Percentiles rank a stretch among this genome's conserved stretches.
Evolutionary conservation across 2,888 invertebrate species (phyloP).

Genomic region (Dynastes maya): DNA sequence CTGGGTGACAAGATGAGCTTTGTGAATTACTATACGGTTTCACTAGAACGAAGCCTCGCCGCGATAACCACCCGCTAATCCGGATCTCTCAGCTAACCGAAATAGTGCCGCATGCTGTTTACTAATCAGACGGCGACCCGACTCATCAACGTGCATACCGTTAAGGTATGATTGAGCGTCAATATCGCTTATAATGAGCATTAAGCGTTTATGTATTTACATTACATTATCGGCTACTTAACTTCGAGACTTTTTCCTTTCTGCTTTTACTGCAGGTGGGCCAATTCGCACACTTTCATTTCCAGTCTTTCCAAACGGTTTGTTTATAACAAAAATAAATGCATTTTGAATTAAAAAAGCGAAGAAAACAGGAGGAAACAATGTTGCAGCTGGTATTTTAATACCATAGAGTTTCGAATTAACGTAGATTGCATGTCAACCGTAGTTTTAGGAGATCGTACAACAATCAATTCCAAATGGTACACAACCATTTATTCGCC

Average conservation of each 20-base stretch:
- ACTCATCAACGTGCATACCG: conserved; percentile 19
- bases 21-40: conserved; percentile 28
- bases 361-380: no score
- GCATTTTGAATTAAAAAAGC: not conserved
- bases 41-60: conserved; percentile 16
- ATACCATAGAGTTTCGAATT: no score
- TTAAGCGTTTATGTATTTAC: conserved; percentile 16
- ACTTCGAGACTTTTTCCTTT: not conserved
- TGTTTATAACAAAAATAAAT: no score
- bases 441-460: no score
- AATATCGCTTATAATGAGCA: conserved; percentile 20
- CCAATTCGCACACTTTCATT: not conserved
- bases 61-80: conserved; percentile 34
- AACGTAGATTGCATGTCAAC: no score
- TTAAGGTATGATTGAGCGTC: conserved; percentile 13
- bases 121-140: conserved; percentile 31
- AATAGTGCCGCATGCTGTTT: conserved; percentile 36
- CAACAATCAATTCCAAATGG: no score
- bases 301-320: not conserved
- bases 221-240: conserved; percentile 25
- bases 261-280: not conserved
- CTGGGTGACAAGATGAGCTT: conserved; percentile 41
- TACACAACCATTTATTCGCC: no score
- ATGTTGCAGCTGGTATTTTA: no score
- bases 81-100: conserved; percentile 29